Conservation (phyloP, 92 coral and sea anemone species). For the Paragorgia papillata region DNA sequence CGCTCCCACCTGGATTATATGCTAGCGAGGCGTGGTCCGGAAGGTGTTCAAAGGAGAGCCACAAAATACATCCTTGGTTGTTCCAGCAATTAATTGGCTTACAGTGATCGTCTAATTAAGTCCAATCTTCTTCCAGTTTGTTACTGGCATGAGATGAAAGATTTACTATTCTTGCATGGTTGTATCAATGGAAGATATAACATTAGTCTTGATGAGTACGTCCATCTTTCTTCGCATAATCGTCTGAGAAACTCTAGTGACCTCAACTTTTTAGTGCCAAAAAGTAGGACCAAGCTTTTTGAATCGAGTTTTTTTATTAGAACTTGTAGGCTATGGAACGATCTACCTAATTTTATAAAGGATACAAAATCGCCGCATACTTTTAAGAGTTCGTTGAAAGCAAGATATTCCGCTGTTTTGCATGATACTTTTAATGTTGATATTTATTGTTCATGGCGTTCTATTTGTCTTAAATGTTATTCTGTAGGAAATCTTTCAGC, state of each 20-base stretch:
- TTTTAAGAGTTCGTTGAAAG: background rate
- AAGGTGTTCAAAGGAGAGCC: slow-evolving; percentile 42
- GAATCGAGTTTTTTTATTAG: slow-evolving; percentile 2
- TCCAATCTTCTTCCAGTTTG: slow-evolving; percentile 15
- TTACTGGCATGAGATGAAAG: slow-evolving; percentile 40
- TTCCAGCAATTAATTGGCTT: slow-evolving; percentile 8
- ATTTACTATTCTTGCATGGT: slow-evolving; percentile 26
- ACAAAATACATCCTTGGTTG: slow-evolving; percentile 38
- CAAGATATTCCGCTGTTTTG: background rate
- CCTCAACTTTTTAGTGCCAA: slow-evolving; percentile 6
- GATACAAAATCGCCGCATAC: background rate
- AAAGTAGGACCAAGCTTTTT: slow-evolving; percentile 11
- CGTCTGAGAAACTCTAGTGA: slow-evolving; percentile 13
- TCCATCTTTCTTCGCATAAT: slow-evolving; percentile 14
- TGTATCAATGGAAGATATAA: slow-evolving; percentile 28
- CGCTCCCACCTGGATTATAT: slow-evolving; percentile 42
- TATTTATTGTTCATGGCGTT: background rate
- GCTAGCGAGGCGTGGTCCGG: slow-evolving; percentile 52
- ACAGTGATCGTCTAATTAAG: slow-evolving; percentile 22
- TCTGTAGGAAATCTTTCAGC: background rate
- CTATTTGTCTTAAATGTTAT: background rate
- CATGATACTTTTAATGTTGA: background rate
- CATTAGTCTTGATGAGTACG: slow-evolving; percentile 8
- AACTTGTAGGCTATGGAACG: slow-evolving; percentile 30
- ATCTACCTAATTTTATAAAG: background rate